phyloP scores from a whole-genome alignment of 2,888 invertebrate genomes.

The Liopterus haemorrhoidalis region DNA sequence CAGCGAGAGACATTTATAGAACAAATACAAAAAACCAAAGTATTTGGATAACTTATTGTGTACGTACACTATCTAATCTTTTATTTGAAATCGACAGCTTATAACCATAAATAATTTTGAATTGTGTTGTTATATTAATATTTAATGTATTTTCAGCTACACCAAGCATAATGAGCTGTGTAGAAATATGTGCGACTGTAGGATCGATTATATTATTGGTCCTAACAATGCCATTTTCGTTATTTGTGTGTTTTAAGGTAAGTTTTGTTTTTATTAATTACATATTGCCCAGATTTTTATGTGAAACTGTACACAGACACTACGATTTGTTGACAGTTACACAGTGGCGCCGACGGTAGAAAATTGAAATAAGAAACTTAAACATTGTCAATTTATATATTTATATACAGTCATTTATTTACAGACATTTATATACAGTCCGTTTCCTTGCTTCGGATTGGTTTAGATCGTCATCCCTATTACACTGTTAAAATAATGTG shows the following conservation, averaged over 20 bases:
- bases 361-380: too few species aligned
- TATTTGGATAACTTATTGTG: constrained; percentile 37
- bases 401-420: too few species aligned
- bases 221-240: constrained; percentile 73
- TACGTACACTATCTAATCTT: constrained; percentile 53
- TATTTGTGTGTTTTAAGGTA: constrained; percentile 81
- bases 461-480: too few species aligned
- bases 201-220: constrained; percentile 67
- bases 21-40: not conserved
- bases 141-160: constrained; percentile 50
- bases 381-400: too few species aligned
- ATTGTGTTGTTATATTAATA: not conserved
- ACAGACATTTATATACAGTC: too few species aligned
- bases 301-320: not conserved
- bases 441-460: too few species aligned
- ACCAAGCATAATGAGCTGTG: constrained; percentile 61
- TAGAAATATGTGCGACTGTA: constrained; percentile 68
- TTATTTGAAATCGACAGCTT: too few species aligned
- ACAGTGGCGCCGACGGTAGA: too few species aligned
- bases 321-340: not conserved
- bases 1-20: not conserved
- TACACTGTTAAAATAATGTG: too few species aligned
- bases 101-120: too few species aligned
- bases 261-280: constrained; percentile 28
- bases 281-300: not conserved